These are phyloP conservation scores for Aphelenchoides fujianensis DNA, from an alignment of 1,140 invertebrate species.

Conservation along the genomic window DNA sequence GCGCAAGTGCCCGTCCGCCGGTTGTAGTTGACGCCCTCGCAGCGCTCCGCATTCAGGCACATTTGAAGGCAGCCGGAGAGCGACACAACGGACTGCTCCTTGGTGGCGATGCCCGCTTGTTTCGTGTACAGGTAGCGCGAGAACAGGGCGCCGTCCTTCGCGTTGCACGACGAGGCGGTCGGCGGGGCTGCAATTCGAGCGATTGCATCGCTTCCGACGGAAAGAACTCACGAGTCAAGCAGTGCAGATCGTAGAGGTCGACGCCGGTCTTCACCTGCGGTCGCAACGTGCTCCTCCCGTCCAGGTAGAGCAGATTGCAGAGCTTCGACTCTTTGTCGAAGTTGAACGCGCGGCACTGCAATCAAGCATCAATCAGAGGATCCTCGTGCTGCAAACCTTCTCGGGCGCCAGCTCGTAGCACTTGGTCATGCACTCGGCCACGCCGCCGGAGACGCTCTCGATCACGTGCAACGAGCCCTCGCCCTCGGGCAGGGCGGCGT, in stretches of 20 bases:
- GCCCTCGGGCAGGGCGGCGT: constrained; percentile 58
- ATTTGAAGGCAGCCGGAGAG: constrained; percentile 54
- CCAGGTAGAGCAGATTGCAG: constrained; percentile 60
- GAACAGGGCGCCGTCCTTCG: constrained; percentile 53
- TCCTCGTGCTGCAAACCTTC: too few species aligned
- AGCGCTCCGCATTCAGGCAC: constrained; percentile 39
- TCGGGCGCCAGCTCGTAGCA: constrained; percentile 54
- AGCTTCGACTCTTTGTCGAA: constrained; percentile 52
- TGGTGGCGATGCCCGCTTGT: constrained; percentile 49
- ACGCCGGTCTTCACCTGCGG: constrained; percentile 54
- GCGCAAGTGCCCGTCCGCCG: constrained; percentile 56
- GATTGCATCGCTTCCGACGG: not conserved
- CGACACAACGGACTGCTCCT: constrained; percentile 46
- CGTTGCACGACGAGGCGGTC: constrained; percentile 41
- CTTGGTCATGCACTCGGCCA: constrained; percentile 51
- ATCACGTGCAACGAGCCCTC: constrained; percentile 57
- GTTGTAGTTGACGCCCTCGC: constrained; percentile 62
- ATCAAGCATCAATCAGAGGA: too few species aligned
- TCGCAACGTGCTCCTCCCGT: constrained; percentile 56
- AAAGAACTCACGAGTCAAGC: constrained; percentile 43
- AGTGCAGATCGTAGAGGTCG: constrained; percentile 60
- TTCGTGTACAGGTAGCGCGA: constrained; percentile 60
- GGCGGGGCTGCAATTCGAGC: constrained; percentile 25
- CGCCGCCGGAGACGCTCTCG: constrained; percentile 37
- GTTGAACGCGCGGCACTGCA: constrained; percentile 61